Evolutionary conservation across 2,888 invertebrate genomes (phyloP).

Genomic region (Harpalus rubripes): DNA sequence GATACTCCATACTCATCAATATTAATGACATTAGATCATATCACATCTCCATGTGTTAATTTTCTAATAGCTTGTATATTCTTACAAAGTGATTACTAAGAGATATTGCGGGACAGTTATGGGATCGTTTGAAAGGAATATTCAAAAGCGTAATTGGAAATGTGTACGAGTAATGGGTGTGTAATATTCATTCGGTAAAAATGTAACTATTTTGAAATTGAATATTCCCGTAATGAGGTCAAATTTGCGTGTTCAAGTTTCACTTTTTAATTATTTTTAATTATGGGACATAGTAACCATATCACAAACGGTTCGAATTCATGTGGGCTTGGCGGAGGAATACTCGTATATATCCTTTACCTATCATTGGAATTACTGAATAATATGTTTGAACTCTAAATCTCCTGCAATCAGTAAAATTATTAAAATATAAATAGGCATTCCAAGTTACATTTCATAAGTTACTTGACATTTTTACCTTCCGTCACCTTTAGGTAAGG

Average conservation of each 20-base stretch:
- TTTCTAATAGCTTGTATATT: conserved; percentile 16
- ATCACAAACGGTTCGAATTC: not conserved
- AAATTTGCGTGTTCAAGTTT: not conserved
- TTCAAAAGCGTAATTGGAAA: conserved; percentile 13
- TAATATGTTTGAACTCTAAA: no score
- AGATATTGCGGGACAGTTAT: conserved; percentile 16
- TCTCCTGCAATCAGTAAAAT: no score
- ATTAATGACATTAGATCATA: conserved; percentile 27
- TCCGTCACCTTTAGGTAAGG: no score
- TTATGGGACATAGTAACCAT: not conserved
- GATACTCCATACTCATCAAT: conserved; percentile 21
- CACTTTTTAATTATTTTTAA: not conserved
- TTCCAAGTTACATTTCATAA: no score
- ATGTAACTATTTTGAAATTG: not conserved
- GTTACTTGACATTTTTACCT: no score
- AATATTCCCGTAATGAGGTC: conserved; percentile 4
- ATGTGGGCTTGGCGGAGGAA: not conserved
- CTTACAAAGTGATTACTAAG: conserved; percentile 22
- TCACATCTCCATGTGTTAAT: conserved; percentile 18
- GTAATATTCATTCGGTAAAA: not conserved
- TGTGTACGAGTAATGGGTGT: not conserved
- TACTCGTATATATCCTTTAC: no score
- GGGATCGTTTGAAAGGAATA: not conserved
- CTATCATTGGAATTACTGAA: no score
- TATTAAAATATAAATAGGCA: no score